Evolutionary conservation across 1,140 invertebrate genomes (phyloP).

Genomic region (Anastatus disparis): DNA sequence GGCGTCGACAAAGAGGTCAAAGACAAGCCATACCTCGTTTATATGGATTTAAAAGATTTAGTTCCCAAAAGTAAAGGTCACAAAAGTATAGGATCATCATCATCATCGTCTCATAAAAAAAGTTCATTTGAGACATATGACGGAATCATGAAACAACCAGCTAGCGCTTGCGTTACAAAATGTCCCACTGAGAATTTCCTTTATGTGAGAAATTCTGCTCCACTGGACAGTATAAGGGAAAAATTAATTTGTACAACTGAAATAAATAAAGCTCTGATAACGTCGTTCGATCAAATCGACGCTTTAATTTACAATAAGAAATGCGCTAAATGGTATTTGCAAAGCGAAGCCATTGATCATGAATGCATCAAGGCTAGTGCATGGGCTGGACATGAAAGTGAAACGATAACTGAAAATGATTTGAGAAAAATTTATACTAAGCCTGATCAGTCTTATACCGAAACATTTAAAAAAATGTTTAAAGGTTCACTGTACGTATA

Average conservation of each 20-base stretch:
- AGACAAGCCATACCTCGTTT: constrained; percentile 80
- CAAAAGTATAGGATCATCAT: constrained; percentile 79
- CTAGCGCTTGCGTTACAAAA: constrained; percentile 81
- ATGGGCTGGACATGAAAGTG: constrained; percentile 29
- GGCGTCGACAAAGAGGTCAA: constrained; percentile 76
- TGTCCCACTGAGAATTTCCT: constrained; percentile 73
- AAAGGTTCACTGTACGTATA: too few relatives aligned
- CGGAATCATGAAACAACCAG: too few relatives aligned
- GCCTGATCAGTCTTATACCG: too few relatives aligned
- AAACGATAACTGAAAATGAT: constrained; percentile 21
- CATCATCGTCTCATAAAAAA: too few relatives aligned
- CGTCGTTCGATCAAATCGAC: constrained; percentile 49
- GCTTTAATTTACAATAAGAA: constrained; percentile 66
- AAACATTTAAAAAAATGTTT: too few relatives aligned
- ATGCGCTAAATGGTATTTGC: constrained; percentile 82
- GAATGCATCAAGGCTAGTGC: constrained; percentile 45
- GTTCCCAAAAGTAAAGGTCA: too few relatives aligned
- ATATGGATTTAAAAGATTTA: constrained; percentile 87
- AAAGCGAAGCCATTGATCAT: constrained; percentile 64
- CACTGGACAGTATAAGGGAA: constrained; percentile 52
- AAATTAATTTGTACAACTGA: constrained; percentile 77
- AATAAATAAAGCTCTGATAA: constrained; percentile 58
- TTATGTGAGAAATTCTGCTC: constrained; percentile 3
- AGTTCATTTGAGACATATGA: too few relatives aligned
- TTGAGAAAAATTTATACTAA: too few relatives aligned